Evolutionary conservation across 2,113 vertebrate species (phyloP).

Genomic region (Oxyruncus cristatus): DNA sequence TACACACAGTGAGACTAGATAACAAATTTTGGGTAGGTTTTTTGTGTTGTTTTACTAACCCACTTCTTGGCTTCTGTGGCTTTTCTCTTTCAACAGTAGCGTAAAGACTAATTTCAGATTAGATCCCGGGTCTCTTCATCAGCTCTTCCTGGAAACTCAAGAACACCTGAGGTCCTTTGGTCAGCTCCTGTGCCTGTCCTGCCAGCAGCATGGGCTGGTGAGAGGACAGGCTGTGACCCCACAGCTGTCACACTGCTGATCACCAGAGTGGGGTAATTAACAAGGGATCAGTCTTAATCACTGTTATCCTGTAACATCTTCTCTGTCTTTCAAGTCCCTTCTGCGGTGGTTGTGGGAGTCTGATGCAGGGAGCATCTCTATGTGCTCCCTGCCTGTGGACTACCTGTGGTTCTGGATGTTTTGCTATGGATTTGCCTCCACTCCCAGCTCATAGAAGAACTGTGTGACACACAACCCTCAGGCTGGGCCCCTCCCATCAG

Average conservation of each 20-base stretch:
- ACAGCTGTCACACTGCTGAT: not conserved
- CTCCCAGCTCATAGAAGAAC: not conserved
- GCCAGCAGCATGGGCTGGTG: rapidly evolving
- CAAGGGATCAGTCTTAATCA: not conserved
- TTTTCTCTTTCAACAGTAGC: not conserved
- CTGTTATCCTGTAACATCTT: not conserved
- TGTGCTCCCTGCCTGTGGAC: not conserved
- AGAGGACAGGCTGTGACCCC: not conserved
- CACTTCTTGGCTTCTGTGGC: not conserved
- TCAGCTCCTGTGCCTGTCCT: not conserved
- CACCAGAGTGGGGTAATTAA: not conserved
- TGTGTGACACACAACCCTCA: rapidly evolving
- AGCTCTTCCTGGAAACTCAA: not conserved
- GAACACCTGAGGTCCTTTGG: not conserved
- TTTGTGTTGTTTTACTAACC: not conserved
- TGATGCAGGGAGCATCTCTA: not conserved
- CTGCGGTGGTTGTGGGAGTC: rapidly evolving
- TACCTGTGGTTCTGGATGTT: not conserved
- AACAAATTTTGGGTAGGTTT: not conserved
- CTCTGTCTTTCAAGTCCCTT: rapidly evolving
- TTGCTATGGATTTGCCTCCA: not conserved
- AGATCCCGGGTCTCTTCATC: not conserved
- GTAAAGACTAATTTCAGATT: not conserved
- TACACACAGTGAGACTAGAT: not conserved
- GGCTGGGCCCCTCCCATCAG: rapidly evolving